Evolutionary conservation across 2,113 vertebrate species (phyloP).

Genomic region (Chitala chitala): DNA sequence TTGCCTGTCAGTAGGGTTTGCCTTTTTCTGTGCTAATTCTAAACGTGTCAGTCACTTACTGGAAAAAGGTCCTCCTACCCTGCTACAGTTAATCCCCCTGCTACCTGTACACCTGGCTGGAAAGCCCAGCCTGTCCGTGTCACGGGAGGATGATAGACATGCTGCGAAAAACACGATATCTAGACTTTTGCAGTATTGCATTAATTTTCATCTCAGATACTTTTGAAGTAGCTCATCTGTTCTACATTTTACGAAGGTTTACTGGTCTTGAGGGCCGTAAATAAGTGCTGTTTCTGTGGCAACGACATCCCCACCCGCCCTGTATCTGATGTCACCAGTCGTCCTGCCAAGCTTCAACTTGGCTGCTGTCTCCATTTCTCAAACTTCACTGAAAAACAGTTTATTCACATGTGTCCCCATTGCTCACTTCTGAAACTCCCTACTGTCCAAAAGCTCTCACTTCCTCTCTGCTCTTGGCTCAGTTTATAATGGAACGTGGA

Average conservation of each 20-base stretch:
- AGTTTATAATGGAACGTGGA: constrained; percentile 44
- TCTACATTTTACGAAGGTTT: background rate
- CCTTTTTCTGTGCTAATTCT: constrained; percentile 6
- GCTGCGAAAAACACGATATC: no score
- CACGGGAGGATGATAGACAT: no score
- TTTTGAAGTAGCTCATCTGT: background rate
- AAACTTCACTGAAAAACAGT: background rate
- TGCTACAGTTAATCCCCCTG: background rate
- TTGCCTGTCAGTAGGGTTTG: background rate
- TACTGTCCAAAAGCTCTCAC: constrained; percentile 32
- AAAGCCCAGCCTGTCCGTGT: no score
- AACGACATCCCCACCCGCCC: constrained; percentile 11
- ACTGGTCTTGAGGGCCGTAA: background rate
- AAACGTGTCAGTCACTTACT: background rate
- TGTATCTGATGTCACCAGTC: constrained; percentile 5
- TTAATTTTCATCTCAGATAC: background rate
- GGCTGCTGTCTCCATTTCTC: background rate
- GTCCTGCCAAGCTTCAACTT: background rate
- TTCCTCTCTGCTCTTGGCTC: constrained; percentile 58
- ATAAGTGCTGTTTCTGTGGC: constrained; percentile 10
- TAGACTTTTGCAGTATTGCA: no score
- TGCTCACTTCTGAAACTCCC: background rate
- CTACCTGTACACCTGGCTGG: no score
- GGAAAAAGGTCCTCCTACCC: background rate
- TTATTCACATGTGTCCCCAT: background rate